phyloP scores from a whole-genome alignment of 2,797 vertebrate genomes.

The Pangasius djambal region DNA sequence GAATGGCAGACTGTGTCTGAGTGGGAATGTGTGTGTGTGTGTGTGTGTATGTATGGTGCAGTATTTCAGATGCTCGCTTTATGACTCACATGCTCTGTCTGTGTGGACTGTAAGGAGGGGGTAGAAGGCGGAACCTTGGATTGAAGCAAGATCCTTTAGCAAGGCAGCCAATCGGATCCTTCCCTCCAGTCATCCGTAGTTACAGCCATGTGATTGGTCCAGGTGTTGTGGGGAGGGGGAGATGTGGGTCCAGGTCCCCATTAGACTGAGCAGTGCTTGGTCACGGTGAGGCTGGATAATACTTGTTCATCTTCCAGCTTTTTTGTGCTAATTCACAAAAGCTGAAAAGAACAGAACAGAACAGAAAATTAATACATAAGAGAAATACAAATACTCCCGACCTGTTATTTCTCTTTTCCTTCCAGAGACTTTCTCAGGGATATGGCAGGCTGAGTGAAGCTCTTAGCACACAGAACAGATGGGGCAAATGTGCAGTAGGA shows the following conservation, averaged over 20 bases:
- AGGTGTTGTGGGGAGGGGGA: constrained; percentile 76
- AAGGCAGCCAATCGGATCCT: constrained; percentile 69
- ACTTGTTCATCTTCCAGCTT: constrained; percentile 18
- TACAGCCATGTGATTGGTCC: constrained; percentile 71
- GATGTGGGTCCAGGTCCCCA: constrained; percentile 17
- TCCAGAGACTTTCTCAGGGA: neutral
- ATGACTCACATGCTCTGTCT: constrained; percentile 70
- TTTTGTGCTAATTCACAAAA: neutral
- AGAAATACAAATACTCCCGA: neutral
- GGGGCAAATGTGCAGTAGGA: neutral
- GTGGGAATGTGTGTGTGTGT: neutral
- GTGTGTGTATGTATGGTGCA: constrained; percentile 10
- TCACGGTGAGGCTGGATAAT: neutral
- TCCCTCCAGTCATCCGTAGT: constrained; percentile 58
- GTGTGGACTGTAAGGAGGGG: constrained; percentile 54
- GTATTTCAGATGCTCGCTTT: constrained; percentile 63
- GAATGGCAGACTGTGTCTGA: neutral
- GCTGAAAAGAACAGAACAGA: neutral
- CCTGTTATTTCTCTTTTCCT: neutral
- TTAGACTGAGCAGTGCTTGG: constrained; percentile 23
- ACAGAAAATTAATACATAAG: neutral
- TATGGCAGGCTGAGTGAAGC: neutral
- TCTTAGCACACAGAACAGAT: neutral
- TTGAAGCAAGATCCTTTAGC: constrained; percentile 66
- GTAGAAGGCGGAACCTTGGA: constrained; percentile 61